phyloP scores from a whole-genome alignment of 2,888 invertebrate species.

The Meloe dianella region DNA sequence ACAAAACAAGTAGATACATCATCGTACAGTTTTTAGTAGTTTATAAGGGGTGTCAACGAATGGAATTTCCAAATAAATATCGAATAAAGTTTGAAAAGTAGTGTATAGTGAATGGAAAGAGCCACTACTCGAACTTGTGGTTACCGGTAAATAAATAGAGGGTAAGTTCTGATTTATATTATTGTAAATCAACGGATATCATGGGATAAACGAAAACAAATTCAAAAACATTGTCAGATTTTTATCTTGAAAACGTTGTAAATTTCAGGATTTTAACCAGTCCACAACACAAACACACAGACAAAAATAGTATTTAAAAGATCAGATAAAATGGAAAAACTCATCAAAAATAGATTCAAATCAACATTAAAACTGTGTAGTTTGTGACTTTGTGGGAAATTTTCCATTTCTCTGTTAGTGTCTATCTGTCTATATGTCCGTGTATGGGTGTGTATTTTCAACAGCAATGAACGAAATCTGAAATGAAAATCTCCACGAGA shows the following conservation, averaged over 20 bases:
- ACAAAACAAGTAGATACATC: neutral
- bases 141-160: slow-evolving; percentile 41
- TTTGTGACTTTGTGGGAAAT: slow-evolving; percentile 35
- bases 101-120: slow-evolving; percentile 21
- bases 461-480: slow-evolving; percentile 51
- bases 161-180: slow-evolving; percentile 46
- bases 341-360: slow-evolving; percentile 60
- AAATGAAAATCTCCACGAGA: slow-evolving; percentile 56
- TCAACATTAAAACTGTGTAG: slow-evolving; percentile 57
- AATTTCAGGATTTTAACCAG: slow-evolving; percentile 48
- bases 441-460: neutral
- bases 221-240: slow-evolving; percentile 52
- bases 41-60: slow-evolving; percentile 31
- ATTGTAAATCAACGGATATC: slow-evolving; percentile 42
- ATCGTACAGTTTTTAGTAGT: neutral
- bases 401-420: neutral
- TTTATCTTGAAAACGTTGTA: slow-evolving; percentile 39
- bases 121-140: slow-evolving; percentile 24
- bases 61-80: slow-evolving; percentile 31
- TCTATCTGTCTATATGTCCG: neutral
- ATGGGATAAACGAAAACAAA: slow-evolving; percentile 50
- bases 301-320: slow-evolving; percentile 39
- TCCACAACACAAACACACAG: slow-evolving; percentile 22
- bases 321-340: slow-evolving; percentile 58
- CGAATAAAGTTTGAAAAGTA: slow-evolving; percentile 27